Evolutionary conservation across 2,888 invertebrate species (phyloP).

Genomic region (Drosophila histrio): DNA sequence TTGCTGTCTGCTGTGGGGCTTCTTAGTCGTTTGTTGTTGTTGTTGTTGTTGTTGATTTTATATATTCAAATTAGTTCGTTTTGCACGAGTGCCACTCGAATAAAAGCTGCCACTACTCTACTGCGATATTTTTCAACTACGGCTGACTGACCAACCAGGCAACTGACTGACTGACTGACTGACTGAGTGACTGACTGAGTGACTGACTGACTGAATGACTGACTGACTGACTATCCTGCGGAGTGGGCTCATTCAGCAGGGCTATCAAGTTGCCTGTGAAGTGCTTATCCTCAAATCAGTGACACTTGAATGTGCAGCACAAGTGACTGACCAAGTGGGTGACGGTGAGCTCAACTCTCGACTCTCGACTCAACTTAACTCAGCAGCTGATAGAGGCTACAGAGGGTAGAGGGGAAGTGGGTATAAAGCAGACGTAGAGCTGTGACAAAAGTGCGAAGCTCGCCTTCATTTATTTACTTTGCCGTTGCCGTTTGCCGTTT

Average conservation of each 20-base stretch:
- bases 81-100: constrained; percentile 79
- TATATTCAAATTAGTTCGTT: constrained; percentile 81
- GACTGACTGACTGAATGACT: constrained; percentile 33
- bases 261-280: constrained; percentile 81
- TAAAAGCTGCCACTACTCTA: constrained; percentile 57
- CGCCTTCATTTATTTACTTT: constrained; percentile 70
- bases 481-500: constrained; percentile 50
- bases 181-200: constrained; percentile 32
- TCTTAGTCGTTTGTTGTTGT: constrained; percentile 19
- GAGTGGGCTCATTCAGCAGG: constrained; percentile 54
- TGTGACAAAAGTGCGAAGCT: constrained; percentile 70
- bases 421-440: constrained; percentile 4
- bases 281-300: constrained; percentile 81
- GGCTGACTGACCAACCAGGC: constrained; percentile 53
- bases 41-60: constrained; percentile 64
- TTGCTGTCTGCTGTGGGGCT: constrained; percentile 44
- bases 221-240: constrained; percentile 28
- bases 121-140: constrained; percentile 70
- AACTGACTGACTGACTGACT: constrained; percentile 28
- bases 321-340: constrained; percentile 77
- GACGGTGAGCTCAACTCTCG: constrained; percentile 45
- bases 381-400: not conserved
- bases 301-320: constrained; percentile 81
- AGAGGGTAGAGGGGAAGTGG: not conserved
- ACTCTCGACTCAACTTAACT: not conserved